Percentiles rank a stretch among this genome's conserved stretches.
These are phyloP conservation scores for Lissocephala sabroskyi DNA, from an alignment of 2,888 invertebrate genomes.

Conservation along the genomic window DNA sequence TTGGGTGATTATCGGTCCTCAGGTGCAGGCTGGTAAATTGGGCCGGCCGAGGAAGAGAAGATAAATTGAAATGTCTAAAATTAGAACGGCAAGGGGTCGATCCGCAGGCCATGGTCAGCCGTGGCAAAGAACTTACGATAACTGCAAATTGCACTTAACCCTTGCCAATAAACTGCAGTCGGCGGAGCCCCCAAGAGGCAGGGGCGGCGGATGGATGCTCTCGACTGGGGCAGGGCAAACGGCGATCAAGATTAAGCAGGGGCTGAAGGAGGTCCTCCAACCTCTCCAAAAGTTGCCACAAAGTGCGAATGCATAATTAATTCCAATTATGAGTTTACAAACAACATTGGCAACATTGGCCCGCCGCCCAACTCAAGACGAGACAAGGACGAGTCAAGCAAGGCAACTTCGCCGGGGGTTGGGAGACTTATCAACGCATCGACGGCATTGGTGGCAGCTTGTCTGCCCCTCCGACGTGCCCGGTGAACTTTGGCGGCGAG, in stretches of 20 bases:
- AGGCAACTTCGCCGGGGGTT: slow-evolving; percentile 7
- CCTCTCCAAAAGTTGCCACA: slow-evolving; percentile 63
- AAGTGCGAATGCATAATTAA: slow-evolving; percentile 73
- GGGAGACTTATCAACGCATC: slow-evolving; percentile 61
- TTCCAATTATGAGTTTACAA: slow-evolving; percentile 73
- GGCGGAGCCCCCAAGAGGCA: no score
- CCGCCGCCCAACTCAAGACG: slow-evolving; percentile 47
- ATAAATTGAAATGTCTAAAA: no score
- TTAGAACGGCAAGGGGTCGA: no score
- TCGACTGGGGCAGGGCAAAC: no score
- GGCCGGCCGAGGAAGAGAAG: no score
- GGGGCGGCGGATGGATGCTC: no score
- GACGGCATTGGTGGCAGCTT: slow-evolving; percentile 39
- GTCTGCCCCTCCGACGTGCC: not conserved
- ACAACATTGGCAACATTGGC: slow-evolving; percentile 69
- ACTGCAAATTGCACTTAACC: slow-evolving; percentile 72
- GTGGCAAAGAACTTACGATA: slow-evolving; percentile 69
- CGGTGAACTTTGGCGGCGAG: slow-evolving; percentile 36
- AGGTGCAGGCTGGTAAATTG: no score
- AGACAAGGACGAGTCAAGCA: slow-evolving; percentile 28
- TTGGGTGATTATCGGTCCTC: no score
- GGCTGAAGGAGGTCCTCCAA: slow-evolving; percentile 53
- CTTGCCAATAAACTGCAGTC: slow-evolving; percentile 49
- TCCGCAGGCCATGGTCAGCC: no score
- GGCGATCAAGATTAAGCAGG: no score